phyloP scores from a whole-genome alignment of 2,888 invertebrate species.

The Diplolepis rosae region DNA sequence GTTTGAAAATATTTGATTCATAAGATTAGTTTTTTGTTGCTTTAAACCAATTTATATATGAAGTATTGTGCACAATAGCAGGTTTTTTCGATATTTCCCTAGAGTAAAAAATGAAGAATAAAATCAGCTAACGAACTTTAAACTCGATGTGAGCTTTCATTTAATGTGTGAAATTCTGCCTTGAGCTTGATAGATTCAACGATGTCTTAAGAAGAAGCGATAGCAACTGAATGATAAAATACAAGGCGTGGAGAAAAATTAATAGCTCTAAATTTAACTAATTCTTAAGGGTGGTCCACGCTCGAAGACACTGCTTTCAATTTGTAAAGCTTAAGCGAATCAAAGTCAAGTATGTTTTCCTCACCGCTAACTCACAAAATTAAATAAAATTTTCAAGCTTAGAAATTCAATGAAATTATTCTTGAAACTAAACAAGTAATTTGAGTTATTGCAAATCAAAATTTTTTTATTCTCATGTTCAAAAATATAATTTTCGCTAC shows the following conservation, averaged over 20 bases:
- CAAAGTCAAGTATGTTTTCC: slow-evolving; percentile 23
- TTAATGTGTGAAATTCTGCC: slow-evolving; percentile 21
- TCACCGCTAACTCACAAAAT: not conserved
- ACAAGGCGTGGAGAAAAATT: slow-evolving; percentile 14
- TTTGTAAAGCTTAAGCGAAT: slow-evolving; percentile 21
- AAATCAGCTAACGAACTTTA: slow-evolving; percentile 5
- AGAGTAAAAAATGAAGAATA: not conserved
- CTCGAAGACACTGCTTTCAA: slow-evolving; percentile 18
- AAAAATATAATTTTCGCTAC: not conserved
- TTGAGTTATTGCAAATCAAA: no score
- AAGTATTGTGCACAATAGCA: no score
- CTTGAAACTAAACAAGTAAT: no score
- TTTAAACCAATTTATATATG: no score
- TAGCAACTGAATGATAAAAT: slow-evolving; percentile 13
- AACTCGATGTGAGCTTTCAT: slow-evolving; percentile 20
- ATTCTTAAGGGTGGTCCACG: slow-evolving; percentile 22
- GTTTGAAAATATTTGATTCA: no score
- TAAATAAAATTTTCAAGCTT: not conserved
- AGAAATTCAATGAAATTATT: not conserved
- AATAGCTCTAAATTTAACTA: slow-evolving; percentile 27
- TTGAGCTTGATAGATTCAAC: not conserved
- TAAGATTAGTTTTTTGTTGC: no score
- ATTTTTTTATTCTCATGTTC: not conserved
- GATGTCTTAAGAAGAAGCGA: slow-evolving; percentile 3
- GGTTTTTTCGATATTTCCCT: no score